Evolutionary conservation across 2,888 invertebrate species (phyloP), one percentile per base, ranked within the genome.

Genomic region (Synergus umbraculus): DNA sequence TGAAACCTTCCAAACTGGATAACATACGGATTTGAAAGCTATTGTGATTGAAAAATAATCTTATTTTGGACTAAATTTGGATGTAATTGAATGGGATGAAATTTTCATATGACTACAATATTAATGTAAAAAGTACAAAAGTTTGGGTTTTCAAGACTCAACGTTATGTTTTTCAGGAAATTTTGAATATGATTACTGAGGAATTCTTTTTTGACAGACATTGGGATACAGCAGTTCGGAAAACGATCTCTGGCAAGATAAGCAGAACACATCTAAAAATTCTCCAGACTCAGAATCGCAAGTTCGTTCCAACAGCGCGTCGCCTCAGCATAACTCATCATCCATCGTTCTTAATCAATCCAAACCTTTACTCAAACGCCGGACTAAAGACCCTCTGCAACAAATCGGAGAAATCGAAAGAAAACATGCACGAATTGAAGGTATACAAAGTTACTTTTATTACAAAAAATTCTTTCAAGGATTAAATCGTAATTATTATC

Each of bases 191-290:
- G 22, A 5, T 43, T 13, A 49, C 13, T 54, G 10, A 66, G 15
- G 10, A 44, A 18, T 9, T 73, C 10, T 54, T 73, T 54, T 73
- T 58, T 41, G 10, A 10, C 37, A 73, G 69, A 86, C 89, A 79
- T 29, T 89, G 86, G 90, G 89, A 79, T 91, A 89, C 83, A 89
- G 90, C 78, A 88, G 87, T 69, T 80, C 89, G 46, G 86, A 87
- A 78, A 87, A 87, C 79, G 86, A 88, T 58, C 83, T 90, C 78
- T 92, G 92, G 92, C 89, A 90, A 78, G 90, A 90, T 29, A 92
- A 91, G 77, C 87, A 88, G n/a, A 86, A 88, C 15, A 86, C 87
- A 58, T 79, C 87, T 44, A 89, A 88, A 81, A 84, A 85, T 82
- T 88, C 88, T 15, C 85, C 88, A 12, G 86, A 86, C 60, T 79